Evolutionary conservation across 2,797 vertebrate species (phyloP).

Genomic region (Odontamblyopus lacepedii): DNA sequence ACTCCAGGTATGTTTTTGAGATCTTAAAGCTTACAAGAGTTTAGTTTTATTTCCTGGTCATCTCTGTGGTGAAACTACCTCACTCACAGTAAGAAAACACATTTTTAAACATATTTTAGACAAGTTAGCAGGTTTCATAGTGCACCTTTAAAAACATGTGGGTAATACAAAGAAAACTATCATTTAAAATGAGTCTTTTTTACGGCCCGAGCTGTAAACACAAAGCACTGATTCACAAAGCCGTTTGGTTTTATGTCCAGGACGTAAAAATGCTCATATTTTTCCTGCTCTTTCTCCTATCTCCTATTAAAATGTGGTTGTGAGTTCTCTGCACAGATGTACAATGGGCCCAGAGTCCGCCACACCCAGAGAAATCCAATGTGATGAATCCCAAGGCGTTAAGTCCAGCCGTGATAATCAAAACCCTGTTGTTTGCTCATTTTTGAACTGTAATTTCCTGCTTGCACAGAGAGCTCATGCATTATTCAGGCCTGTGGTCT

Average conservation of each 20-base stretch:
- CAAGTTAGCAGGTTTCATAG: too few species aligned
- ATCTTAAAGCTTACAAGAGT: too few species aligned
- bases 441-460: slow-evolving; percentile 39
- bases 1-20: too few species aligned
- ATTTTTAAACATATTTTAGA: too few species aligned
- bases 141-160: too few species aligned
- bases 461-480: slow-evolving; percentile 28
- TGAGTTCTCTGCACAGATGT: background rate
- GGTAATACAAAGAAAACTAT: too few species aligned
- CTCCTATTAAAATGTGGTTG: background rate
- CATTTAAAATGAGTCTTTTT: background rate
- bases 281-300: background rate
- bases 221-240: background rate
- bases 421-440: slow-evolving; percentile 51
- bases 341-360: too few species aligned
- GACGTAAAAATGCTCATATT: slow-evolving; percentile 2
- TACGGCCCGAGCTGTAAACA: background rate
- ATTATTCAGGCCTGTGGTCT: slow-evolving; percentile 39
- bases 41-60: too few species aligned
- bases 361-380: background rate
- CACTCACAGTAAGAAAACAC: too few species aligned
- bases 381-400: slow-evolving; percentile 3
- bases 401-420: slow-evolving; percentile 34
- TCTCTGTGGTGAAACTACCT: too few species aligned
- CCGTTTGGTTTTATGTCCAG: background rate